Evolutionary conservation across 2,888 invertebrate genomes (phyloP), one percentile per base, ranked within the genome.

Genomic region (Teleiodes luculella): DNA sequence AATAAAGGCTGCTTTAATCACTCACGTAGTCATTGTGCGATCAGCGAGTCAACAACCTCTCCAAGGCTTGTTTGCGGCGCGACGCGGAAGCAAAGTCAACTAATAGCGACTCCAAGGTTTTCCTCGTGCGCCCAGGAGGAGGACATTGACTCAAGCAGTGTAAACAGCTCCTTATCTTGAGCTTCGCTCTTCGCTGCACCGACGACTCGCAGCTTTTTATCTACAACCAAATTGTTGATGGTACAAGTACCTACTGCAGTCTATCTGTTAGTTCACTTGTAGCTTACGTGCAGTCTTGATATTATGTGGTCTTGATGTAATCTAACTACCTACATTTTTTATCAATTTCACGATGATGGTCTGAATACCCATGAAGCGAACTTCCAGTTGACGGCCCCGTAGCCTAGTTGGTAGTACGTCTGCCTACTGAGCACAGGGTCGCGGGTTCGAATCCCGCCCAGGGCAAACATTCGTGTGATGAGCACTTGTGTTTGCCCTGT

Each of bases 151-250:
- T 86, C 80, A 86, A 85, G 81, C 75, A 86, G 82, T 85, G 89
- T 89, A 89, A 88, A 89, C 88, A 89, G 83, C 86, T 86, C 85
- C 88, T 89, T 89, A 89, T 89, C 89, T 87, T 73, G 72, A 81
- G 79, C 78, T 82, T 80, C 67, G 75, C 74, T 75, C 78, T 82
- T 80, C 67, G 75, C 74, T 75, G 75, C 76, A 73, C 63, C 70
- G 70, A 64, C 70, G 73, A 74, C 71, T 75, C 74, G 79, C 83
- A 86, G 85, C 87, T 86, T 86, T n/a, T 86, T 87, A 86, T 86
- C 85, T 83, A 78, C 55, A 59, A 63, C 58, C 43, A 60, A 61
- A 62, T 63, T 64, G 54, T 54, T 53, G 28, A 31, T 43, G 55
- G 52, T 56, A 56, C n/a, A n/a, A n/a, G n/a, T n/a, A n/a, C n/a